Evolutionary conservation across 2,113 vertebrate genomes (phyloP).

Genomic region (Thomomys bottae): DNA sequence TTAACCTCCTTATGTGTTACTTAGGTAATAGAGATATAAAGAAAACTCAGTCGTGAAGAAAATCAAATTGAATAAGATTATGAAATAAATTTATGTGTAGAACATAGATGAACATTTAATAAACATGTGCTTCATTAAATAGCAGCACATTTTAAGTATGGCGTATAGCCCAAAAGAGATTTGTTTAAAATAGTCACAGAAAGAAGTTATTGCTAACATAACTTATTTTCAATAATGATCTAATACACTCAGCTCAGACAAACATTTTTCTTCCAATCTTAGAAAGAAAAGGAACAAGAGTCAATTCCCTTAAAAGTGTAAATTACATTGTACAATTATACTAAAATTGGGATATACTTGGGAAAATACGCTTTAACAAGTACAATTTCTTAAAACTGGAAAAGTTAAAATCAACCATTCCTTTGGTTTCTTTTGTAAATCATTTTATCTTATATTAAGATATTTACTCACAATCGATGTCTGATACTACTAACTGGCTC

Average conservation of each 20-base stretch:
- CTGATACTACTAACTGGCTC: background rate
- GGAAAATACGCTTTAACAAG: slow-evolving; percentile 15
- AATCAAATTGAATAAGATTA: slow-evolving; percentile 37
- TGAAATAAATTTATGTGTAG: slow-evolving; percentile 41
- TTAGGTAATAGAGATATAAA: slow-evolving; percentile 22
- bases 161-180: slow-evolving; percentile 48
- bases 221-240: slow-evolving; percentile 71
- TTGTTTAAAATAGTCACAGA: slow-evolving; percentile 71
- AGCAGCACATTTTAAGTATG: slow-evolving; percentile 65
- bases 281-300: slow-evolving; percentile 75
- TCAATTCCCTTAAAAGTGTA: slow-evolving; percentile 68
- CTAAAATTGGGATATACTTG: slow-evolving; percentile 55
- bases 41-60: background rate
- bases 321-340: slow-evolving; percentile 48
- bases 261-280: slow-evolving; percentile 70
- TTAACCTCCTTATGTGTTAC: slow-evolving; percentile 43
- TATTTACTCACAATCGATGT: background rate
- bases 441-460: background rate
- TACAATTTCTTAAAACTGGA: slow-evolving; percentile 20
- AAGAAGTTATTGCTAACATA: slow-evolving; percentile 65
- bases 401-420: background rate
- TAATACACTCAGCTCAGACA: slow-evolving; percentile 76
- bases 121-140: slow-evolving; percentile 70
- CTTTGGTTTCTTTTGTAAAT: slow-evolving; percentile 11
- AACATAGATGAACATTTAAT: slow-evolving; percentile 44